Conservation (phyloP, 2,888 invertebrate species). For the Hanleya hanleyi region DNA sequence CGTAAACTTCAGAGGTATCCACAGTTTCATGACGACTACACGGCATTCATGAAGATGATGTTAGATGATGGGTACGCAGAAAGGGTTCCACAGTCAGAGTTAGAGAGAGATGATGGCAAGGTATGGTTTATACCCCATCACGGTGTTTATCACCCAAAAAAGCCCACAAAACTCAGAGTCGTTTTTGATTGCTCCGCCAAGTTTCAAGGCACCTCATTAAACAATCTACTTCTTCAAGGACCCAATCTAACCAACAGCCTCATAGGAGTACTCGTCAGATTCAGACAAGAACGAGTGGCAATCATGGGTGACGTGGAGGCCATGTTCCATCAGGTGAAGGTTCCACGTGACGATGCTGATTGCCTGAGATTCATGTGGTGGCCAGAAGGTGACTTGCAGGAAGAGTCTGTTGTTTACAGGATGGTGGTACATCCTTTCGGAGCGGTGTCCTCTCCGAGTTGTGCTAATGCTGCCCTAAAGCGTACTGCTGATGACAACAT, state of each 20-base stretch:
- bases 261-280: not conserved
- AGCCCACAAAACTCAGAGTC: constrained; percentile 4
- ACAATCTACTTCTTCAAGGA: not conserved
- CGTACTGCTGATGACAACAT: too few relatives aligned
- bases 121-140: constrained; percentile 16
- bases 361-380: not conserved
- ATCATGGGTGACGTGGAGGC: not conserved
- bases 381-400: too few relatives aligned
- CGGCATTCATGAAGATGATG: constrained; percentile 10
- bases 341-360: not conserved
- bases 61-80: constrained; percentile 3
- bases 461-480: too few relatives aligned
- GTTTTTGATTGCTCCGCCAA: not conserved
- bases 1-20: not conserved
- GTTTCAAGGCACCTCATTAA: not conserved
- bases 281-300: not conserved
- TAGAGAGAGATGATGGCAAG: not conserved
- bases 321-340: not conserved
- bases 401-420: too few relatives aligned
- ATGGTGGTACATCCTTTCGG: too few relatives aligned
- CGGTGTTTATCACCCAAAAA: constrained; percentile 1
- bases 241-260: not conserved
- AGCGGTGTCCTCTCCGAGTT: too few relatives aligned
- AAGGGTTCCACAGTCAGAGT: not conserved
- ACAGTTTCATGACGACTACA: constrained; percentile 3